Evolutionary conservation across 37 sponge, comb jelly and placozoan genomes (phyloP).

Genomic region (Haliclona indistincta): DNA sequence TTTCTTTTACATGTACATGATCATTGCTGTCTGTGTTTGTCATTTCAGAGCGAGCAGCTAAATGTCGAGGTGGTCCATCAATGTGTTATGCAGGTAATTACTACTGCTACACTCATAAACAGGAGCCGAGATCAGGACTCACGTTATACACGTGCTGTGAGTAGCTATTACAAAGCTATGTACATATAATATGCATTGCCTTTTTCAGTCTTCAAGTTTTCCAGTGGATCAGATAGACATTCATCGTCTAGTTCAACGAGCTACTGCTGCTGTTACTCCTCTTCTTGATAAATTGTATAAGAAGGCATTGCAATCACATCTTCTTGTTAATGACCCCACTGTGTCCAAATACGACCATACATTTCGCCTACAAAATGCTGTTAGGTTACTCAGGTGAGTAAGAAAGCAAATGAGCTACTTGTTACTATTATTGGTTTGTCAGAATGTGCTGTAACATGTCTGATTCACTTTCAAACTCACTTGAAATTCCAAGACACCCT

Average conservation of each 20-base stretch:
- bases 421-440: neutral
- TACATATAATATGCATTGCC: neutral
- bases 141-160: neutral
- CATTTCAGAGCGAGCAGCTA: neutral
- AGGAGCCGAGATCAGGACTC: neutral
- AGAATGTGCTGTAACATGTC: conserved; percentile 66
- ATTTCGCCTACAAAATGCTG: conserved; percentile 55
- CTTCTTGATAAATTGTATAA: conserved; percentile 65
- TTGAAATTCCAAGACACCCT: conserved; percentile 38
- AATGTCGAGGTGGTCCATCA: neutral
- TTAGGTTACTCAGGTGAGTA: conserved; percentile 52
- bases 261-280: conserved; percentile 43
- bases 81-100: conserved; percentile 1
- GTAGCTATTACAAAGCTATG: neutral
- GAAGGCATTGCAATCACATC: conserved; percentile 62
- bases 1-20: neutral
- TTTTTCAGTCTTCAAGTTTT: conserved; percentile 24
- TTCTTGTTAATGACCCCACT: conserved; percentile 31
- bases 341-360: conserved; percentile 50
- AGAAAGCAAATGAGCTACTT: neutral
- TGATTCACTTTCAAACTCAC: conserved; percentile 18
- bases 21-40: neutral
- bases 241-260: conserved; percentile 44
- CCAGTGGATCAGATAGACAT: conserved; percentile 40
- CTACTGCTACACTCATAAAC: neutral